Conservation (phyloP, 1,140 invertebrate species). For the Apis dorsata region DNA sequence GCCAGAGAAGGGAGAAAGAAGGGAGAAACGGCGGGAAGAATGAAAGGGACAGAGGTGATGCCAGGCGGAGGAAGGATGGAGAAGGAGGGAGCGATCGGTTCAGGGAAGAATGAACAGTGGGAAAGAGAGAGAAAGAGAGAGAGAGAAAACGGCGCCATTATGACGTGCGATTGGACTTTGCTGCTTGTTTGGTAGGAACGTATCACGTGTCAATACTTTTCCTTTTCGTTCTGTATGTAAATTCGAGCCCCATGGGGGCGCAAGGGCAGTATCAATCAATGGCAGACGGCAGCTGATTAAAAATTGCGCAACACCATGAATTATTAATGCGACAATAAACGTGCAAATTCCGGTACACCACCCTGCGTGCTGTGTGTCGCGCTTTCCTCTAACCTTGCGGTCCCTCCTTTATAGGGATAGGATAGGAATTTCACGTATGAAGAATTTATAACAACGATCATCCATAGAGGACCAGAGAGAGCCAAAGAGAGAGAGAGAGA, state of each 20-base stretch:
- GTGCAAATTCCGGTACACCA: conserved; percentile 72
- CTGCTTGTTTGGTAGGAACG: conserved; percentile 67
- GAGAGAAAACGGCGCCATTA: conserved; percentile 70
- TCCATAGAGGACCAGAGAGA: too few relatives aligned
- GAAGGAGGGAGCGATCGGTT: conserved; percentile 28
- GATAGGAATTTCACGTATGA: background rate
- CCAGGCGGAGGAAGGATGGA: background rate
- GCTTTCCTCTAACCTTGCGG: conserved; percentile 52
- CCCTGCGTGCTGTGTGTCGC: conserved; percentile 20
- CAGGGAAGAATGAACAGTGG: conserved; percentile 38
- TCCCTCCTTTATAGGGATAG: background rate
- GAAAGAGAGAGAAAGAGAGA: conserved; percentile 43
- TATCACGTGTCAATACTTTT: conserved; percentile 75
- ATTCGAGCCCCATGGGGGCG: conserved; percentile 73
- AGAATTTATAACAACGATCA: too few relatives aligned
- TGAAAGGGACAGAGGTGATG: background rate
- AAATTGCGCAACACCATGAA: conserved; percentile 76
- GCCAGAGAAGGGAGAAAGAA: conserved; percentile 5
- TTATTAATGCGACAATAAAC: conserved; percentile 76
- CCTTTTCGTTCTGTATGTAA: conserved; percentile 76
- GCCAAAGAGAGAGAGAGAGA: too few relatives aligned
- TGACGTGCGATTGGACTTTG: conserved; percentile 71
- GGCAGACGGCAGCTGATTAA: conserved; percentile 76
- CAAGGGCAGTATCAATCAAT: conserved; percentile 74
- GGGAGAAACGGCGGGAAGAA: background rate